Evolutionary conservation across 1,140 invertebrate species (phyloP).

Genomic region (Neodiprion lecontei): DNA sequence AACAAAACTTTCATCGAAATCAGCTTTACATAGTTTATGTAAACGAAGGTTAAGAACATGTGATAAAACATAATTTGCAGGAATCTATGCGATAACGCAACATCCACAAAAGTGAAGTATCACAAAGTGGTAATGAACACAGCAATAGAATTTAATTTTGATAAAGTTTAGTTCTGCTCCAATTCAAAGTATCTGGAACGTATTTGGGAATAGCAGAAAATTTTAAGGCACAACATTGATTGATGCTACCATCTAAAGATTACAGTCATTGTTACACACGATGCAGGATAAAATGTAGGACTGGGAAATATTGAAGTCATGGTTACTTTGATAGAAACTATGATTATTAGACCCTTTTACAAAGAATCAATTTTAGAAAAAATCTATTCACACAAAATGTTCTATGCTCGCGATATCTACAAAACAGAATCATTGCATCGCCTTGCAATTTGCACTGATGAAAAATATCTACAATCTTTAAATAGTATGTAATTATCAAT

Average conservation of each 20-base stretch:
- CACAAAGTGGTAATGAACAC: too few species aligned
- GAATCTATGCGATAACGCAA: too few species aligned
- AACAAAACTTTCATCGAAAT: too few species aligned
- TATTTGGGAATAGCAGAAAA: too few species aligned
- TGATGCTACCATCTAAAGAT: not conserved
- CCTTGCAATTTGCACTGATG: conserved; percentile 58
- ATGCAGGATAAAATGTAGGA: not conserved
- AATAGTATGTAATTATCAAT: conserved; percentile 45
- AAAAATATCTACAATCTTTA: conserved; percentile 63
- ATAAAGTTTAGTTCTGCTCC: too few species aligned
- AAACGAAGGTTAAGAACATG: too few species aligned
- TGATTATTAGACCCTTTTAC: conserved; percentile 64
- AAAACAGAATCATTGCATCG: conserved; percentile 62
- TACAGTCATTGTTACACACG: not conserved
- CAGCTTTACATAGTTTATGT: too few species aligned
- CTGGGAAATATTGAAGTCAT: not conserved
- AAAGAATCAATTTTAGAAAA: conserved; percentile 62
- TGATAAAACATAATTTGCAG: too few species aligned
- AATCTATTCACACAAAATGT: conserved; percentile 63
- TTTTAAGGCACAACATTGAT: too few species aligned
- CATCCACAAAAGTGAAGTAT: too few species aligned
- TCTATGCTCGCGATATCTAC: conserved; percentile 60
- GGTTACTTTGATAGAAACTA: conserved; percentile 61
- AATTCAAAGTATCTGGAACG: too few species aligned
- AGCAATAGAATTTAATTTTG: too few species aligned